Conservation (phyloP, 2,888 invertebrate genomes). For the Syritta pipiens region DNA sequence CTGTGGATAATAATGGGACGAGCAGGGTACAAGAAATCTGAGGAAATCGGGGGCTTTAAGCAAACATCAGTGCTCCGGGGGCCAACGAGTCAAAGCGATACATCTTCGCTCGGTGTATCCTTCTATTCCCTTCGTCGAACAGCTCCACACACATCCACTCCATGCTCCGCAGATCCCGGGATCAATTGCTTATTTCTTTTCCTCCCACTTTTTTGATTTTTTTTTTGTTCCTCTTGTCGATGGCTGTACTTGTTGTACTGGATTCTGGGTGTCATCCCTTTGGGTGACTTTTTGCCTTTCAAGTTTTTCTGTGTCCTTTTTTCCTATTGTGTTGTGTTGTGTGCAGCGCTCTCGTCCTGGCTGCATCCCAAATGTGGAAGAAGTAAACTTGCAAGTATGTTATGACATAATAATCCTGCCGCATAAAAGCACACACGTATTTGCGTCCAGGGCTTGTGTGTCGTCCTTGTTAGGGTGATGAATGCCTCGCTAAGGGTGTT, state of each 20-base stretch:
- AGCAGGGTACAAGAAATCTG: constrained; percentile 8
- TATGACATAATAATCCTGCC: constrained; percentile 51
- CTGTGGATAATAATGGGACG: constrained; percentile 29
- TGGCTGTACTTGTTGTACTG: constrained; percentile 15
- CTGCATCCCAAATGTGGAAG: constrained; percentile 28
- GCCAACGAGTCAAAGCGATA: not conserved
- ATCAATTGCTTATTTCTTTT: constrained; percentile 58
- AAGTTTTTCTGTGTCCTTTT: not conserved
- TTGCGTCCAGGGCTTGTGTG: not conserved
- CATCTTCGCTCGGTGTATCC: constrained; percentile 6
- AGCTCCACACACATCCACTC: constrained; percentile 12
- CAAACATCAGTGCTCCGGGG: constrained; percentile 26
- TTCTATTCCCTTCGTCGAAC: not conserved
- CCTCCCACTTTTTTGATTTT: too few species aligned
- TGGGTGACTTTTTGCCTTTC: constrained; percentile 19
- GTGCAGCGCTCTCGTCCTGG: too few species aligned
- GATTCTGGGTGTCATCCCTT: constrained; percentile 28
- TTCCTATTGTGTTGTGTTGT: too few species aligned
- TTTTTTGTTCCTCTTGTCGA: too few species aligned
- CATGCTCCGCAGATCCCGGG: not conserved
- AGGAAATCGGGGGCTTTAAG: constrained; percentile 3
- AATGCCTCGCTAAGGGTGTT: constrained; percentile 14
- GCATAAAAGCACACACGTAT: constrained; percentile 7
- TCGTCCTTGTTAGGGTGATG: not conserved
- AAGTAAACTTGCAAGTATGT: constrained; percentile 24